Evolutionary conservation across 2,888 invertebrate species (phyloP), one percentile per base, ranked within the genome.

Genomic region (Anthophora plumipes): DNA sequence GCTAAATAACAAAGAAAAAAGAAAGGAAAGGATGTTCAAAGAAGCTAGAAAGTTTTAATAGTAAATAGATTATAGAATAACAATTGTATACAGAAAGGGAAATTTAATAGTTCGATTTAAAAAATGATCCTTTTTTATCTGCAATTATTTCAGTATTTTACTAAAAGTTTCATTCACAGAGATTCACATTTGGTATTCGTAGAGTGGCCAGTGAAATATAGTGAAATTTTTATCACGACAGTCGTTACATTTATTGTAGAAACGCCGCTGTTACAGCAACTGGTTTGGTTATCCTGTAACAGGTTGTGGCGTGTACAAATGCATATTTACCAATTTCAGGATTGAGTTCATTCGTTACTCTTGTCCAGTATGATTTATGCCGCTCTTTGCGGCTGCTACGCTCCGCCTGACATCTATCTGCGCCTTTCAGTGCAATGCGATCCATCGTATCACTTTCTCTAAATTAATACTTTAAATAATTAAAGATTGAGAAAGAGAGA

Each of bases 311-410:
- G 48, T 20, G 52, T 22, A 50, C 68, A 59, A 74, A 74, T 48
- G 68, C 69, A 31, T 52, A 52, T 68, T 59, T 60, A 59, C 37
- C 67, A 74, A 74, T 59, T 68, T 37, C 50, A 59, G 60, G 20
- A 50, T 52, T 17, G 59, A 68, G 41, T 68, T 60, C 25, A 22
- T 74, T 74, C 41, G n/a, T 37, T 55, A 9, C 46, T 1, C 39
- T 25, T 39, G 52, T 17, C 14, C 22, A 2, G 14, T 20, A 37
- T 60, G 74, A 74, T 74, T 74, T 68, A 68, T 25, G 43, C 37
- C 20, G n/a, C 20, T 50, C 67, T 60, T 43, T 43, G 17, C 1
- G 17, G 12, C 9, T 31, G 12, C 11, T 39, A 25, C 54, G 43
- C 63, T 31, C 17, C 41, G 12, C 6, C 9, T n/a, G 43, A 5